Base-by-base conservation (phyloP, 2,888 invertebrate genomes). In the Malacosoma neustria region DNA sequence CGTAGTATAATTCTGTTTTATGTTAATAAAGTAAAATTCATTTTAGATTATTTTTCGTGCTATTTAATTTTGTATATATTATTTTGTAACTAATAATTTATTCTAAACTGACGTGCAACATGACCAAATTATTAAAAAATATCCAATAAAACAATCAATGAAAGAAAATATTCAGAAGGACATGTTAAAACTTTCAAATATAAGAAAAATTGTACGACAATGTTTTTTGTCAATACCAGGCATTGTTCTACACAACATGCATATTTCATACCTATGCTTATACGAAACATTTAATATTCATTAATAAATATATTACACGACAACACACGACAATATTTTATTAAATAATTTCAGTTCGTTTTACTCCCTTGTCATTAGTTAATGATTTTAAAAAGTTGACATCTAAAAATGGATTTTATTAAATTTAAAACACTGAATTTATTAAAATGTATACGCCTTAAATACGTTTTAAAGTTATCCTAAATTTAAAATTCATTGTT, bases 291-390 rank as follows among this genome's bases (percentile, higher is more conserved):
- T 42, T 48, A 47, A 35, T 42, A 46, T 22, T 9, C 45, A 34
- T 40, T 42, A 45, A 45, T 54, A 40, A 43, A 37, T 56, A 55
- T 53, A 61, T 68, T 68, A 71, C 55, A 61, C 50, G 49, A 63
- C 68, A 76, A 75, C 67, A 72, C 61, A 67, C 64, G 61, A 69
- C 63, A 38, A 29, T 29, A 29, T 32, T 69, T 62, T 64, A 64
- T 57, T 72, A 66, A 62, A 70, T 68, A 70, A 65, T 61, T 68
- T 81, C 81, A 81, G 81, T 81, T 77, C 81, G 67, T 80, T 80
- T 77, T 71, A 75, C 60, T 75, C 76, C 72, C 73, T 74, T 76
- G 71, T 70, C 56, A 64, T 68, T 68, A 66, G 43, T 59, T 59
- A 57, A 66, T 65, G 66, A 65, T 68, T 69, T 64, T 60, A 59